Base-by-base conservation (phyloP, 1,140 invertebrate genomes). In the Drosophila truncata region DNA sequence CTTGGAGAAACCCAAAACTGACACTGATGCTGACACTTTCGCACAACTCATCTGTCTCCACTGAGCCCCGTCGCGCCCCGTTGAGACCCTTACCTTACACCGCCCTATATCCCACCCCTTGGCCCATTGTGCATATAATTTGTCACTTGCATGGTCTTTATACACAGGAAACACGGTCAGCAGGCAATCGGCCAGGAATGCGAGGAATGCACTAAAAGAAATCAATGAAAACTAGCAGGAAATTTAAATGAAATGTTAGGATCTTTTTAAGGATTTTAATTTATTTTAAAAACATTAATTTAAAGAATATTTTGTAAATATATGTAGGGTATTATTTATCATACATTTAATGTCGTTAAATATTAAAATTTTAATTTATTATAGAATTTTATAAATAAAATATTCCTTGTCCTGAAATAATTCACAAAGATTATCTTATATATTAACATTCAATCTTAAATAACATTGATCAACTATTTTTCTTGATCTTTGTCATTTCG, bases 11-110 rank as follows among this genome's bases (percentile, higher is more conserved):
- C 42, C 66, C 50, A 58, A 52, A 64, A 65, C 77, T 79, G 77
- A 72, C 75, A 79, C 77, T 78, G 77, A 78, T 78, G 77, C 77
- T 79, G 77, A 78, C 60, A 79, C 66, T 78, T 78, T 16, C 75
- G 60, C 77, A 79, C 66, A 72, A 79, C 58, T 79, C 66, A 78
- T 78, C 58, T 63, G 59, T 70, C 47, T 57, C 29, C 25, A 29
- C 14, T 18, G 58, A 46, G 33, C 47, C 60, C 13, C n/a, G 16
- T 4, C 3, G 14, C 20, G 14, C 2, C 5, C 14, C 14, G 4
- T 3, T 20, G 27, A n/a, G 5, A 5, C 14, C 39, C 13, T 16
- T 0, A 2, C 18, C 46, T 14, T 7, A 9, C 2, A 4, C 14
- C 14, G 4, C 1, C 14, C 20, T 16, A n/a, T n/a, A n/a, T 42